A percentile compares a stretch with the other conserved stretches of the same genome.
These are phyloP conservation scores for Alectura lathami DNA, from an alignment of 2,113 vertebrate species.

Conservation along the genomic window DNA sequence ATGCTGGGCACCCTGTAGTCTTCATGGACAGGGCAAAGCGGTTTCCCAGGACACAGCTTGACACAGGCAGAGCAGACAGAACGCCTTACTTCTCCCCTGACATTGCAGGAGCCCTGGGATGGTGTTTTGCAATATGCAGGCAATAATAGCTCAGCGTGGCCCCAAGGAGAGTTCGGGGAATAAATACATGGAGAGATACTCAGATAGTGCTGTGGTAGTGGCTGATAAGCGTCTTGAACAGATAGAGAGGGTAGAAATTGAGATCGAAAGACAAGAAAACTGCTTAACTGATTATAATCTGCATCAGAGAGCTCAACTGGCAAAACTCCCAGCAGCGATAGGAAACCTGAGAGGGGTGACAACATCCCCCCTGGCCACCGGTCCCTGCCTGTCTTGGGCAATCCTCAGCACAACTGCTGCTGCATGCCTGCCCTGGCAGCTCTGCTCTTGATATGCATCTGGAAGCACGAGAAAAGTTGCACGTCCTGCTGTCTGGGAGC, in stretches of 20 bases:
- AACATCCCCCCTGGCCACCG: rapidly evolving
- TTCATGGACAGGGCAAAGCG: not conserved
- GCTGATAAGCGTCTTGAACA: not conserved
- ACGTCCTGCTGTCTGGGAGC: not conserved
- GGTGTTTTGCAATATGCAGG: not conserved
- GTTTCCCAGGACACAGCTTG: not conserved
- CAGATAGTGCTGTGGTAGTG: not conserved
- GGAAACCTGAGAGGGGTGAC: not conserved
- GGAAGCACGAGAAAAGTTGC: not conserved
- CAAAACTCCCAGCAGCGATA: not conserved
- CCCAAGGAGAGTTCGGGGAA: not conserved
- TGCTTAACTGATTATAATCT: not conserved
- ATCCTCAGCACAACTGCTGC: not conserved
- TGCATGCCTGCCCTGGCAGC: not conserved
- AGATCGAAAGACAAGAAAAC: not conserved
- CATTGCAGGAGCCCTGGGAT: rapidly evolving
- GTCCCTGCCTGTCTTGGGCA: not conserved
- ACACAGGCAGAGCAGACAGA: not conserved
- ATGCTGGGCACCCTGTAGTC: not conserved
- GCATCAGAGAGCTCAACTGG: not conserved
- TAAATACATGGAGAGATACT: not conserved
- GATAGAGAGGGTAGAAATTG: not conserved
- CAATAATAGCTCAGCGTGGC: not conserved
- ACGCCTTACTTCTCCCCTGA: not conserved
- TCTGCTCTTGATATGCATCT: not conserved